Evolutionary conservation across 2,113 vertebrate genomes (phyloP), one percentile per base, ranked within the genome.

Genomic region (Passer montanus): DNA sequence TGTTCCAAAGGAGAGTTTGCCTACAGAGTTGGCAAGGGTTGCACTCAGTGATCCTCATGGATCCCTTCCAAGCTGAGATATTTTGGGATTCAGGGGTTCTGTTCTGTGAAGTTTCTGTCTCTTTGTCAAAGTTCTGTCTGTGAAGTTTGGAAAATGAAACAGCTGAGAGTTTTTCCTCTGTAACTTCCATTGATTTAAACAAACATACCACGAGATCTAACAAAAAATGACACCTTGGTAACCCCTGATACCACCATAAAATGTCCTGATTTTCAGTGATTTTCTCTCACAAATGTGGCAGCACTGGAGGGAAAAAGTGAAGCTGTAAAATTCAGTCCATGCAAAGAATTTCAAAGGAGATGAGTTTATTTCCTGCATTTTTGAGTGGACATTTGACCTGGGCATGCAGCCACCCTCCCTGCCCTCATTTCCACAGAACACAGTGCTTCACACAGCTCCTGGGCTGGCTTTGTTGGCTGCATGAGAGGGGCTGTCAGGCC

Each of bases 11-110:
- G 62, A 87, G 33, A 44, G 18, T 58, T 70, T 82, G 43, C 33
- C 43, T 33, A 8, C 14, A 35, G 21, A 63, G 15, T 1, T 80
- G 35, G 15, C 52, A 67, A 30, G n/a, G 28, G 13, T 35, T 73
- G 44, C 55, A 26, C n/a, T 84, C 0, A 0, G 2, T 77, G 26
- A 49, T 26, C n/a, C 6, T 20, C 68, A 22, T 28, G 70, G 13
- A 39, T 67, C 46, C 46, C 20, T 86, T 68, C 58, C 67, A 83
- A 68, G 13, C 17, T 19, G 5, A 90, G n/a, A 28, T 63, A 58
- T 55, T 83, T 24, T 35, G 41, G 43, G 17, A 39, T 89, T 92
- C 21, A 46, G 24, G 53, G 30, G 30, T 92, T 84, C 44, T 58
- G 0, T 60, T 85, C 52, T 14, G 0, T 14, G n/a, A 62, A 69